Base-by-base conservation (phyloP, 2,113 vertebrate species). In the Ibidorhyncha struthersii region DNA sequence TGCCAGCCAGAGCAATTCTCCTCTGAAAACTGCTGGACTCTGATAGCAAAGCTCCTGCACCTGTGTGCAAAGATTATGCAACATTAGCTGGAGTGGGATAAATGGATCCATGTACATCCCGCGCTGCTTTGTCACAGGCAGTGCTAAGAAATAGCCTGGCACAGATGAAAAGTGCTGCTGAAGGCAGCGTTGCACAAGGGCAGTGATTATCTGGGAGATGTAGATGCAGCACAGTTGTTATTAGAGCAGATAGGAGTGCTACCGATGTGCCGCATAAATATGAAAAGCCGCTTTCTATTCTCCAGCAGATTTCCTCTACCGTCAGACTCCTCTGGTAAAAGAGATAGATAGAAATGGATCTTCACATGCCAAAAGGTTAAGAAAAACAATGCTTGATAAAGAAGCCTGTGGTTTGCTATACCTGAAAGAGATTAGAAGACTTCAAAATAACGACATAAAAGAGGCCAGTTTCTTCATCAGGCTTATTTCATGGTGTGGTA, bases 1-100 rank as follows among this genome's bases (percentile, higher is more conserved):
- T 81, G 85, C n/a, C 86, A 96, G 36, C 59, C 52, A 90, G 62
- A 95, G 38, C 15, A 88, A 87, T 74, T 93, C 79, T 85, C 17
- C 1, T 72, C 70, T 90, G 72, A 53, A 96, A 96, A 91, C 52
- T 53, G 45, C 49, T 52, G 70, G 86, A 50, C 62, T 89, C 86
- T 89, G 79, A 92, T 45, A 91, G 73, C 27, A 71, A 72, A 89
- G 10, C 84, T 90, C 38, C 90, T 49, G 25, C 52, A 62, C 5
- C 84, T 29, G 2, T 26, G 10, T 45, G 82, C 32, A 69, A 90
- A 92, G 47, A 91, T 89, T 93, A 88, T 14, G 59, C n/a, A 86
- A 86, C 43, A 58, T 70, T 93, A 95, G 52, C 29, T 87, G 58
- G n/a, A 55, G 71, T 5, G 3, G 34, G 36, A 83, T 76, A 85